phyloP scores from a whole-genome alignment of 2,797 vertebrate species.

The Acanthurus tractus region DNA sequence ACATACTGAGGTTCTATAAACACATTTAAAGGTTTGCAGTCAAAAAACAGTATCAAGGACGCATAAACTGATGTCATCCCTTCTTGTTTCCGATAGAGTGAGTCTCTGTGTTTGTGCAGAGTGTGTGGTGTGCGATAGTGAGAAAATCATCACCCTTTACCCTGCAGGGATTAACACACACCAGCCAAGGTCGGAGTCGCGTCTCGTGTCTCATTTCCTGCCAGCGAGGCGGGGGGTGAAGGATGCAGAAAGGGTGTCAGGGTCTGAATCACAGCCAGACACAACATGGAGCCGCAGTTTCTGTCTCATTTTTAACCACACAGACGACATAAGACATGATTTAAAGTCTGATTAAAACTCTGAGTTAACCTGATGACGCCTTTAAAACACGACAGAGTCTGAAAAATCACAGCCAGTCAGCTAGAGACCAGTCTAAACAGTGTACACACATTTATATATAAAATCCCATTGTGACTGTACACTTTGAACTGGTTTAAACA shows the following conservation, averaged over 20 bases:
- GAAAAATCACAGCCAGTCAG: neutral
- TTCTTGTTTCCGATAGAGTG: neutral
- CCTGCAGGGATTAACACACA: constrained; percentile 59
- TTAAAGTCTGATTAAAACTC: constrained; percentile 15
- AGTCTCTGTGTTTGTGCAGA: neutral
- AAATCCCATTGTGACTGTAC: neutral
- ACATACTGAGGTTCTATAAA: constrained; percentile 31
- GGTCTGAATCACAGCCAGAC: constrained; percentile 67
- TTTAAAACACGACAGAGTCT: constrained; percentile 3
- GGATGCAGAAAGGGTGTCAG: constrained; percentile 62
- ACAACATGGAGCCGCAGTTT: constrained; percentile 57
- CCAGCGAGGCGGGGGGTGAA: constrained; percentile 46
- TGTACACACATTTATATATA: too few relatives aligned
- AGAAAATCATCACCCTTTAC: constrained; percentile 35
- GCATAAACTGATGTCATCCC: neutral
- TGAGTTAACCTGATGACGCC: constrained; percentile 6
- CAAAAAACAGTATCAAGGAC: constrained; percentile 32
- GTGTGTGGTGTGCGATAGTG: neutral
- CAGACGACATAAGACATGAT: neutral
- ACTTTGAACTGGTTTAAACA: neutral
- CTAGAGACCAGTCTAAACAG: neutral
- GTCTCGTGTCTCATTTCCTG: constrained; percentile 71
- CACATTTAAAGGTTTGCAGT: constrained; percentile 19
- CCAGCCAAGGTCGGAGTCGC: constrained; percentile 67
- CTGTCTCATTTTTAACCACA: constrained; percentile 8